These are phyloP conservation scores for Felis chaus DNA, from an alignment of 2,113 vertebrate genomes.

Conservation along the genomic window DNA sequence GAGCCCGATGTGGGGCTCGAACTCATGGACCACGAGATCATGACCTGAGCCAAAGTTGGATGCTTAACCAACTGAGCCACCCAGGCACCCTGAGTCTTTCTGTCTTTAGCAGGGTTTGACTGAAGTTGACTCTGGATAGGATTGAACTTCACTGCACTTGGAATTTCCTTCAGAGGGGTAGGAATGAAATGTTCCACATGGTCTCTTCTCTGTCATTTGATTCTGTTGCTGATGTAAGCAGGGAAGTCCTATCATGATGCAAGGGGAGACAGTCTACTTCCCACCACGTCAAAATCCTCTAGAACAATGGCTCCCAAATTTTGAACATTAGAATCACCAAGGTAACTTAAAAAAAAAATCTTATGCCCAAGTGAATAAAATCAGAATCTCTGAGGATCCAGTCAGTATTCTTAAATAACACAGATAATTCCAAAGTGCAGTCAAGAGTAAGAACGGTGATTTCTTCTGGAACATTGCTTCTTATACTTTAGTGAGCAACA, in stretches of 20 bases:
- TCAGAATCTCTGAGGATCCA: background rate
- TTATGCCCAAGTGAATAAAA: background rate
- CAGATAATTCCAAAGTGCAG: background rate
- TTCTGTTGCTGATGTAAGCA: background rate
- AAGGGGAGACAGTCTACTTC: background rate
- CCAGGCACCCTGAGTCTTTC: background rate
- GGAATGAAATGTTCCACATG: background rate
- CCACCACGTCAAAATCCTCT: background rate
- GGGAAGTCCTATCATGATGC: background rate
- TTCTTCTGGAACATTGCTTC: background rate
- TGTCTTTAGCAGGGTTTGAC: background rate
- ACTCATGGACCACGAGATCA: no score
- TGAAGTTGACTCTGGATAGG: background rate
- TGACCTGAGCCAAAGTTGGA: no score
- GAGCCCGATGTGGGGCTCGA: no score
- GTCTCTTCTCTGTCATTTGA: background rate
- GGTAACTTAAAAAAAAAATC: background rate
- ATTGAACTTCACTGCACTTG: background rate
- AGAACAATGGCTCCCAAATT: background rate
- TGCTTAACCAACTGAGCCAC: no score
- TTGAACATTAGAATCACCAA: background rate
- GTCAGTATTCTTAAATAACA: background rate
- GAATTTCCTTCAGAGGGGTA: background rate
- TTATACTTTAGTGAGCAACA: background rate
- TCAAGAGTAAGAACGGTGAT: background rate